Evolutionary conservation across 2,113 vertebrate species (phyloP).

Genomic region (Actinemys pallida): DNA sequence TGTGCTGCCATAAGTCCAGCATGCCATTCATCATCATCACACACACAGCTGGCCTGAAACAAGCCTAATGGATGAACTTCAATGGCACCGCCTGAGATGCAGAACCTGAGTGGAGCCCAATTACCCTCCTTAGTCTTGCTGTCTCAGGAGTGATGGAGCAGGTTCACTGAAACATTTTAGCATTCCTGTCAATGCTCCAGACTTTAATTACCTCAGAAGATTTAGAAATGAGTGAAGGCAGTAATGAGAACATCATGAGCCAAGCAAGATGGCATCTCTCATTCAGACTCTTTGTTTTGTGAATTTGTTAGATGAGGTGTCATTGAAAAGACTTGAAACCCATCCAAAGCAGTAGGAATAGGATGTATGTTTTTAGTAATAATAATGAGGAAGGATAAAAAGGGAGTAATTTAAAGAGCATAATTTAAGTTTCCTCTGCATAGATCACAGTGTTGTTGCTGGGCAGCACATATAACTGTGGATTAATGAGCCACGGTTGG

Average conservation of each 20-base stretch:
- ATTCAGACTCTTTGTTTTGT: background rate
- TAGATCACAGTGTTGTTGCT: background rate
- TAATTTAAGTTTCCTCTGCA: background rate
- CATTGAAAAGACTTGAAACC: background rate
- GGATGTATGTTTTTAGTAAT: background rate
- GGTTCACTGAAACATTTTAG: background rate
- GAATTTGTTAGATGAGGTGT: background rate
- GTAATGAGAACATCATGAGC: fast-evolving
- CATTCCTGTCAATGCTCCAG: background rate
- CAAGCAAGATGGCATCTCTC: background rate
- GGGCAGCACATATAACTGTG: background rate
- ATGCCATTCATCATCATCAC: background rate
- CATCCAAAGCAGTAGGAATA: background rate
- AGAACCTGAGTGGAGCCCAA: background rate
- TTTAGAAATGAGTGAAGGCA: background rate
- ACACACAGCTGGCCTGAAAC: background rate
- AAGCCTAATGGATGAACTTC: background rate
- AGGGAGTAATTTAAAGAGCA: background rate
- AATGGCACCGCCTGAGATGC: background rate
- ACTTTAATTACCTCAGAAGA: background rate
- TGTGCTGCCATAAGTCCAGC: background rate
- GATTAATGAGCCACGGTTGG: background rate
- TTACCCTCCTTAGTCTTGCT: background rate
- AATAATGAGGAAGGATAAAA: background rate
- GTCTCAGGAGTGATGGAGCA: background rate